Evolutionary conservation across 2,888 invertebrate genomes (phyloP).

Genomic region (Hydraecia micacea): DNA sequence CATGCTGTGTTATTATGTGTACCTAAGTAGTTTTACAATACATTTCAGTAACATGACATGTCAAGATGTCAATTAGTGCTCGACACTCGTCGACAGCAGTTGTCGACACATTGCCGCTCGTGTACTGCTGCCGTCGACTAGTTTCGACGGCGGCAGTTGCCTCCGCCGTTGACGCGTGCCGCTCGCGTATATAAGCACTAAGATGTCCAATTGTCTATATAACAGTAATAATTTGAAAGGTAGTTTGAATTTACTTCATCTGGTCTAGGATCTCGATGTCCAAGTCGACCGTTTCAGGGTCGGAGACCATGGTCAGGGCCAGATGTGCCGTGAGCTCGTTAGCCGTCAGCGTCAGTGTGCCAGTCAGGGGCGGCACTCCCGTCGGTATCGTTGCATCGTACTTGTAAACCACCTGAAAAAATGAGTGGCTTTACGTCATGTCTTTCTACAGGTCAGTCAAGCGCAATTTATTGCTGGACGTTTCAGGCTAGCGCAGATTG

Average conservation of each 20-base stretch:
- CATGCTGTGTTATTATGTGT: background rate
- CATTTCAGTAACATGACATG: background rate
- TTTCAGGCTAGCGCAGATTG: background rate
- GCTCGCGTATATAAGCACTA: background rate
- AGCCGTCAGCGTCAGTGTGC: slow-evolving; percentile 73
- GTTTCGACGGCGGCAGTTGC: background rate
- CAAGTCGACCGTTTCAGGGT: slow-evolving; percentile 74
- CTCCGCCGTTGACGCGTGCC: background rate
- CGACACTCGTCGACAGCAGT: background rate
- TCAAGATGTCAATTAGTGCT: background rate
- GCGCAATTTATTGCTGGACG: background rate
- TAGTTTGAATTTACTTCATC: slow-evolving; percentile 71
- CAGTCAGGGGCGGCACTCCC: slow-evolving; percentile 70
- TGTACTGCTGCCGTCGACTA: background rate
- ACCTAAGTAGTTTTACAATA: background rate
- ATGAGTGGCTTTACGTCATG: background rate
- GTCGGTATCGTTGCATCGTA: slow-evolving; percentile 72
- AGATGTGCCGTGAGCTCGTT: slow-evolving; percentile 78
- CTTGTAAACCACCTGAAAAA: slow-evolving; percentile 74
- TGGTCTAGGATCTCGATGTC: slow-evolving; percentile 74
- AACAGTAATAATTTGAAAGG: background rate
- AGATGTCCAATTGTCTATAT: background rate
- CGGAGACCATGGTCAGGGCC: slow-evolving; percentile 66
- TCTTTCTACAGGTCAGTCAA: background rate
- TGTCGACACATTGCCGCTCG: background rate